These are phyloP conservation scores for Melospiza melodia DNA, from an alignment of 2,113 vertebrate genomes.

Conservation along the genomic window DNA sequence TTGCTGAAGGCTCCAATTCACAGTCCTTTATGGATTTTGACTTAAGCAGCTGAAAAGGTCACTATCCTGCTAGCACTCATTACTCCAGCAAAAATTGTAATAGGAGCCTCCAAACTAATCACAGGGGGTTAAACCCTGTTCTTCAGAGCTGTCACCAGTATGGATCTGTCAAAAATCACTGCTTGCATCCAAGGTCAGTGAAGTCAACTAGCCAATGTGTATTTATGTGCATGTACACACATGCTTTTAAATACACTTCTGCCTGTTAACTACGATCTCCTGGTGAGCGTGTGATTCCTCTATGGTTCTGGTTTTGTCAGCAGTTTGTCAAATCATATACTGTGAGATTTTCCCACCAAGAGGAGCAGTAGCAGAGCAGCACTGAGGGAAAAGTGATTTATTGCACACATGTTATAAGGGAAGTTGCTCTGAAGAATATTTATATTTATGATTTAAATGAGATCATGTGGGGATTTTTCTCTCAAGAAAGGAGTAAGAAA, in stretches of 20 bases:
- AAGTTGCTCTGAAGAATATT: background rate
- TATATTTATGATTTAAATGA: conserved; percentile 3
- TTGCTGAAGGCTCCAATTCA: background rate
- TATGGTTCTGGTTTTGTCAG: background rate
- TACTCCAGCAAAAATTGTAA: background rate
- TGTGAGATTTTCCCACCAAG: background rate
- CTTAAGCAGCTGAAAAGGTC: background rate
- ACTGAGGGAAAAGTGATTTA: conserved; percentile 19
- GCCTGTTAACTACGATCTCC: background rate
- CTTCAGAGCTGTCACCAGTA: background rate
- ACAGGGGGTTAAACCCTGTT: background rate
- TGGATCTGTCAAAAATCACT: background rate
- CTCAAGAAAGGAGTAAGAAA: background rate
- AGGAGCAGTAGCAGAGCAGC: background rate
- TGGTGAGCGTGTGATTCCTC: background rate
- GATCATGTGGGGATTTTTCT: background rate
- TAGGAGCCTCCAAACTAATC: background rate
- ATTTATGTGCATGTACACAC: background rate
- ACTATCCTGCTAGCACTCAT: background rate
- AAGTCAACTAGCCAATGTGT: background rate
- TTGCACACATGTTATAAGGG: background rate
- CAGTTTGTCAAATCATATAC: background rate
- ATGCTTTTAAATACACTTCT: background rate
- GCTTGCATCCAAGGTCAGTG: background rate
- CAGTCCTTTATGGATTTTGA: background rate